phyloP scores from a whole-genome alignment of 2,113 vertebrate species.

The Dolichallabes microphthalmus region DNA sequence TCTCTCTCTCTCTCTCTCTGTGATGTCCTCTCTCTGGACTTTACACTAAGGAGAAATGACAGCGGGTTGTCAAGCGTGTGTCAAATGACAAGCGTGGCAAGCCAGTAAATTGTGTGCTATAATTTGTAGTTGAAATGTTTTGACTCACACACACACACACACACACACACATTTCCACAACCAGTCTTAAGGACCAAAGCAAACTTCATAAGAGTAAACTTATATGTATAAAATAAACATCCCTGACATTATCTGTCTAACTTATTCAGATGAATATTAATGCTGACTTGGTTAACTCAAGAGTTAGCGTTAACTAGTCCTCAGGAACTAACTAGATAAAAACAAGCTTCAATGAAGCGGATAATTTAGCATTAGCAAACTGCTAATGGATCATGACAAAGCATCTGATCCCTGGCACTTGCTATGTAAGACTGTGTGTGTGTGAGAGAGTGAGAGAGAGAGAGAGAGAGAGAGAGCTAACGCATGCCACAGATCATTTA shows the following conservation, averaged over 20 bases:
- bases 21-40: conserved; percentile 9
- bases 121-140: conserved; percentile 4
- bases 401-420: background rate
- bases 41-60: conserved; percentile 24
- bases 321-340: background rate
- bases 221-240: background rate
- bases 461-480: background rate
- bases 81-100: background rate
- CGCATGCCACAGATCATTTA: conserved; percentile 25
- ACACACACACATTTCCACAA: background rate
- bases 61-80: background rate
- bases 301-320: background rate
- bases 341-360: background rate
- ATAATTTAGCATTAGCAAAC: background rate
- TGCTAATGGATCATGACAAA: background rate
- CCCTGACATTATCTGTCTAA: background rate
- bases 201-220: background rate
- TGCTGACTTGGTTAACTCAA: background rate
- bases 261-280: background rate
- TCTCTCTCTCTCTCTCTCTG: background rate
- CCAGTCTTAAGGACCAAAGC: background rate
- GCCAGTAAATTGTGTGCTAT: background rate
- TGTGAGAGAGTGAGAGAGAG: background rate
- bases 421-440: background rate
- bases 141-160: background rate